A percentile compares a stretch with the other conserved stretches of the same genome.
These are phyloP conservation scores for Rhinogobio ventralis DNA, from an alignment of 2,797 vertebrate genomes.

Conservation along the genomic window DNA sequence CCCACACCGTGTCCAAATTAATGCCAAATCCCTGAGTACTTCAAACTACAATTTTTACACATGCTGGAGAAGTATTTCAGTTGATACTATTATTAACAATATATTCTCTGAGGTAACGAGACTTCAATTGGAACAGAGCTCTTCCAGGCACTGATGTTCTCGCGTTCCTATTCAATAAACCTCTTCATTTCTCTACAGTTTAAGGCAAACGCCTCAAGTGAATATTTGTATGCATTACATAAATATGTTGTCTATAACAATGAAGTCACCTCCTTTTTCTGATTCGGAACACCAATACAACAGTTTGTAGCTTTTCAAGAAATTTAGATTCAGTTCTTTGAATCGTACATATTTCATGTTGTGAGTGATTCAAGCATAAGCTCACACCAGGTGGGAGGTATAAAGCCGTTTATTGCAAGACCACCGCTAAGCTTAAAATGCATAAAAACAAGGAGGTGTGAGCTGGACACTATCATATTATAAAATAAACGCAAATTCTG, in stretches of 20 bases:
- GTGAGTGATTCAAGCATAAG: background rate
- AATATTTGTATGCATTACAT: slow-evolving; percentile 7
- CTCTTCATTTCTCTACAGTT: background rate
- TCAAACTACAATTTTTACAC: background rate
- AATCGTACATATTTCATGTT: background rate
- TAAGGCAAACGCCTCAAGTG: background rate
- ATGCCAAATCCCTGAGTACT: background rate
- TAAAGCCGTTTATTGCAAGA: slow-evolving; percentile 64
- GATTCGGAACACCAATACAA: background rate
- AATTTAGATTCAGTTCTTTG: background rate
- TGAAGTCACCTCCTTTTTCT: background rate
- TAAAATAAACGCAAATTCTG: slow-evolving; percentile 40
- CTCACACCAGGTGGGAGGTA: slow-evolving; percentile 35
- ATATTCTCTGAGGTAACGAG: slow-evolving; percentile 9
- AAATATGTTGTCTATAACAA: background rate
- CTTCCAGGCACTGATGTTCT: background rate
- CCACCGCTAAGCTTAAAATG: slow-evolving; percentile 58
- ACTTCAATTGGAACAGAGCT: slow-evolving; percentile 15
- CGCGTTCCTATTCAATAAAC: background rate
- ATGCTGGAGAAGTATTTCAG: background rate
- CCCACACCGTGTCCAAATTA: background rate
- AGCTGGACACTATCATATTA: slow-evolving; percentile 33
- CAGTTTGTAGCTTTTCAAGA: background rate
- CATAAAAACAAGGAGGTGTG: slow-evolving; percentile 36
- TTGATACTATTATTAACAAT: slow-evolving; percentile 15